phyloP scores from a whole-genome alignment of 2,113 vertebrate species.

The Pogona vitticeps region DNA sequence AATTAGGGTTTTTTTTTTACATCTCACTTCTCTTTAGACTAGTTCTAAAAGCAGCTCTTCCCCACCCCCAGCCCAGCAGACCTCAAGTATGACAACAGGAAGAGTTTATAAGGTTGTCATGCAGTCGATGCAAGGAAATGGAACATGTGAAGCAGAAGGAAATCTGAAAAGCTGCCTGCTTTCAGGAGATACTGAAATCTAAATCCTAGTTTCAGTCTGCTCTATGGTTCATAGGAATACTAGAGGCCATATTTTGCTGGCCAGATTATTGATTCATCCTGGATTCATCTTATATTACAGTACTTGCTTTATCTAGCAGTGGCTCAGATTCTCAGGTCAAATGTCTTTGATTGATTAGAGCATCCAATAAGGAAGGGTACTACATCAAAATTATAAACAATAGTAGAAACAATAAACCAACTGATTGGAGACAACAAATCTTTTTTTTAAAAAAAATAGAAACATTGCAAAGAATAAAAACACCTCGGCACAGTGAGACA shows the following conservation, averaged over 20 bases:
- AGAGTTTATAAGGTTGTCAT: neutral
- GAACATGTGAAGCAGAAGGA: neutral
- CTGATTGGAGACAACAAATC: too few species aligned
- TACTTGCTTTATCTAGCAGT: neutral
- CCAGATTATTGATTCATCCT: neutral
- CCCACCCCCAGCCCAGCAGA: neutral
- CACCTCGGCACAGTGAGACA: too few species aligned
- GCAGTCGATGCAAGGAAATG: neutral
- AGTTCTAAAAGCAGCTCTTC: neutral
- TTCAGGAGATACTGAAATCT: neutral
- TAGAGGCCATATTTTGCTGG: too few species aligned
- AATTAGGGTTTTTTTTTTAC: neutral
- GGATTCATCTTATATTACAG: neutral
- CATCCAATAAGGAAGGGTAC: neutral
- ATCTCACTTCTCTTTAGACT: constrained; percentile 6
- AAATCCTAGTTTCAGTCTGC: neutral
- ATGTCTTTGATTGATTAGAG: neutral
- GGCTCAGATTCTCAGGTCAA: neutral
- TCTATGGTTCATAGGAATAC: neutral
- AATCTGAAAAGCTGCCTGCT: neutral
- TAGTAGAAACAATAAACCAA: neutral
- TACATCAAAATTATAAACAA: neutral
- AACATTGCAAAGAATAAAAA: too few species aligned
- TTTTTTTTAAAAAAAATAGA: too few species aligned
- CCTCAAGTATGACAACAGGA: neutral